phyloP scores from a whole-genome alignment of 2,888 invertebrate genomes.

The Periphyllus acericola region DNA sequence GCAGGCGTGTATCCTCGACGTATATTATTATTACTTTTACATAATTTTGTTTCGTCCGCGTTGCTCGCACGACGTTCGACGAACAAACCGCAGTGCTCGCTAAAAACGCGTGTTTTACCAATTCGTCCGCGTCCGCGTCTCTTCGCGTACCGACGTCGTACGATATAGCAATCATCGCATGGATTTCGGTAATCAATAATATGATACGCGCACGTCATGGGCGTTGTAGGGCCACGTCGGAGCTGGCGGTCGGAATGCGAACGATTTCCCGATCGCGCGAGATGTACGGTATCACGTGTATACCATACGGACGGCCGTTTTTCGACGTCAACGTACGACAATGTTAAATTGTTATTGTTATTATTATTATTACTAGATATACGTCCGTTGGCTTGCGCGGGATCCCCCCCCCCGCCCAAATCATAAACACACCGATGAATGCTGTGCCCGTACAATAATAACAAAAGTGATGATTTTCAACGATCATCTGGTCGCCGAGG shows the following conservation, averaged over 20 bases:
- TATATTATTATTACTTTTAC: not conserved
- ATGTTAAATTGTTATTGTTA: too few relatives aligned
- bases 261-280: not conserved
- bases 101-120: conserved; percentile 29
- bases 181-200: conserved; percentile 13
- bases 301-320: too few relatives aligned
- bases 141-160: not conserved
- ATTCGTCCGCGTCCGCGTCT: conserved; percentile 5
- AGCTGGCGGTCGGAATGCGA: not conserved
- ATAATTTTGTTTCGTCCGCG: not conserved
- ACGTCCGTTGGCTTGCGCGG: too few relatives aligned
- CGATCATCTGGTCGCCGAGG: not conserved
- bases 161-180: too few relatives aligned
- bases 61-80: not conserved
- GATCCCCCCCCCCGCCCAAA: too few relatives aligned
- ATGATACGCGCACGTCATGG: not conserved
- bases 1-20: too few relatives aligned
- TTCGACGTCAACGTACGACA: too few relatives aligned
- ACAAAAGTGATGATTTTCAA: conserved; percentile 15
- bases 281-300: too few relatives aligned
- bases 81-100: not conserved
- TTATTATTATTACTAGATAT: too few relatives aligned
- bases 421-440: too few relatives aligned
- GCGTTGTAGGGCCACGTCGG: not conserved
- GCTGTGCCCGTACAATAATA: too few relatives aligned